Conservation (phyloP, 2,797 vertebrate genomes). For the Sphenodon punctatus region DNA sequence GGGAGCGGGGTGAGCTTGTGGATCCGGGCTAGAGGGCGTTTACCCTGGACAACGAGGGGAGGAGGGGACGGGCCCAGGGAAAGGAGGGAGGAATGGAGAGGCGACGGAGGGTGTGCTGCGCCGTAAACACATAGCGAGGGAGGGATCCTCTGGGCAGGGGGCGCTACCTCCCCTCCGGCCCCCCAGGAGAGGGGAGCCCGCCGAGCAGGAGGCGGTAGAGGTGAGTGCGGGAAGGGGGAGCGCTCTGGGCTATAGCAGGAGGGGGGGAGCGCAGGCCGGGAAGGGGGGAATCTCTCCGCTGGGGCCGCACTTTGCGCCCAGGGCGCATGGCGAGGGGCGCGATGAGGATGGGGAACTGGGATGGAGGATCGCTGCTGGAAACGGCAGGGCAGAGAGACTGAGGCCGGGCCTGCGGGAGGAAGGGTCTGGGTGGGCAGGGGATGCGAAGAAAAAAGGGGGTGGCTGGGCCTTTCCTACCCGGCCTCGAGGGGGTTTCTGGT, state of each 20-base stretch:
- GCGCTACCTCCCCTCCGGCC: neutral
- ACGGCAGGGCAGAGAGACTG: neutral
- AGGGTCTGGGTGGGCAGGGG: neutral
- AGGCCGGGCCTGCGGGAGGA: neutral
- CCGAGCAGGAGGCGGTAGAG: neutral
- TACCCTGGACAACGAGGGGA: conserved; percentile 63
- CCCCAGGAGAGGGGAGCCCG: conserved; percentile 35
- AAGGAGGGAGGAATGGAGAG: conserved; percentile 16
- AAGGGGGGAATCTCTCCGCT: no score
- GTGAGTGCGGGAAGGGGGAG: neutral
- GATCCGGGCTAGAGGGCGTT: conserved; percentile 77
- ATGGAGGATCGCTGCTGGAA: neutral
- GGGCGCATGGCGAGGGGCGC: neutral
- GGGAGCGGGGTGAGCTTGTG: conserved; percentile 57
- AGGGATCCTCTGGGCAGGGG: neutral
- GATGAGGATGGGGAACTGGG: neutral
- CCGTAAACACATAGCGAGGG: neutral
- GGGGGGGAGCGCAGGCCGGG: neutral
- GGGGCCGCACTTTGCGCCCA: neutral
- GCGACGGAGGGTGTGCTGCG: neutral
- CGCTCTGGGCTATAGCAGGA: no score
- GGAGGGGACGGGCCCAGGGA: conserved; percentile 36
- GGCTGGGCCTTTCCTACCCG: no score
- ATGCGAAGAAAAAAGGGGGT: neutral
- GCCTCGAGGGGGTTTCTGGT: no score